These are phyloP conservation scores for Zaprionus davidi DNA, from an alignment of 1,140 invertebrate species.

Conservation along the genomic window DNA sequence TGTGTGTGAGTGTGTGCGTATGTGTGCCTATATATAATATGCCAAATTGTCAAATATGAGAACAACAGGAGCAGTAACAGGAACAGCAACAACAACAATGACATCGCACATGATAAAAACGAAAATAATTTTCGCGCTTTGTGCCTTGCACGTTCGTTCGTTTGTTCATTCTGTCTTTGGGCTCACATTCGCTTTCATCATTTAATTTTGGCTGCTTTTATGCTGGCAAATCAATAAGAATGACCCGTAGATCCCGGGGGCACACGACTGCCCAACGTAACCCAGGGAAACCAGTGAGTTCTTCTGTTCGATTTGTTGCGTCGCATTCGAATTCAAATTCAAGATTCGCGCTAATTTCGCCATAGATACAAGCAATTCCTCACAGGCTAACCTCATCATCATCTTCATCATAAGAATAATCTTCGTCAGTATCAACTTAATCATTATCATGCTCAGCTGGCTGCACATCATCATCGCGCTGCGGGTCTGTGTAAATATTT, in stretches of 20 bases:
- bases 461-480: slow-evolving; percentile 13
- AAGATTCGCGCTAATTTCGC: slow-evolving; percentile 45
- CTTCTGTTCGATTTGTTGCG: slow-evolving; percentile 34
- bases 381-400: neutral
- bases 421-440: neutral
- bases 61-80: slow-evolving; percentile 12
- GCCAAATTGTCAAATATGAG: slow-evolving; percentile 70
- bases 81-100: slow-evolving; percentile 31
- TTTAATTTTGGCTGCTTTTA: slow-evolving; percentile 70
- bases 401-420: neutral
- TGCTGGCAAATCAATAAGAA: slow-evolving; percentile 70
- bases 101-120: slow-evolving; percentile 53
- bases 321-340: slow-evolving; percentile 56
- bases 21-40: slow-evolving; percentile 32
- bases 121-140: slow-evolving; percentile 73
- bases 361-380: slow-evolving; percentile 54
- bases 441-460: neutral
- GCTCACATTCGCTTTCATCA: slow-evolving; percentile 55
- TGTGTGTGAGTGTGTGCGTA: slow-evolving; percentile 10
- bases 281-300: slow-evolving; percentile 9
- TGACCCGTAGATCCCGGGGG: slow-evolving; percentile 41
- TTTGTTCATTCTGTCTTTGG: slow-evolving; percentile 9
- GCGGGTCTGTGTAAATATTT: slow-evolving; percentile 38
- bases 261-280: slow-evolving; percentile 12
- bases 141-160: slow-evolving; percentile 49